These are phyloP conservation scores for Hyperoodon ampullatus DNA, from an alignment of 2,113 vertebrate genomes.

Conservation along the genomic window DNA sequence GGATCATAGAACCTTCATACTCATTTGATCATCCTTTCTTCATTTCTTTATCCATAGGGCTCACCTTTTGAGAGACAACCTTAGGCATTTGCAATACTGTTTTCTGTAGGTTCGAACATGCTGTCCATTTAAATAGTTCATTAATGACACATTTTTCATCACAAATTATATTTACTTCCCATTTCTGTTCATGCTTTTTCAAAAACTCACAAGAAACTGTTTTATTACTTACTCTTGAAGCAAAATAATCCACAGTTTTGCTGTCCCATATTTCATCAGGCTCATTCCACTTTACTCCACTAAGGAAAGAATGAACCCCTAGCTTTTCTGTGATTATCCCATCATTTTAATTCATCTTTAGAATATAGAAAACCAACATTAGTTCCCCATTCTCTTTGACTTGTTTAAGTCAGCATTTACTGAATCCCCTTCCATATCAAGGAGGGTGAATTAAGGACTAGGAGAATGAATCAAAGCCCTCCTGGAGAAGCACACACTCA, in stretches of 20 bases:
- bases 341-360: neutral
- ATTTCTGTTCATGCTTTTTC: constrained; percentile 78
- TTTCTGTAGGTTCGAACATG: neutral
- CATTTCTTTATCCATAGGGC: neutral
- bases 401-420: neutral
- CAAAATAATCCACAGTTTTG: constrained; percentile 80
- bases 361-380: constrained; percentile 6
- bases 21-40: neutral
- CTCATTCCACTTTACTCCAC: constrained; percentile 72
- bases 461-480: constrained; percentile 16
- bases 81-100: neutral
- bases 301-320: constrained; percentile 87
- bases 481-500: neutral
- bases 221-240: constrained; percentile 78
- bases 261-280: constrained; percentile 70
- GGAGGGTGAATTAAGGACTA: neutral
- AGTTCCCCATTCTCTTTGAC: neutral
- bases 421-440: neutral
- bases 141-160: constrained; percentile 74
- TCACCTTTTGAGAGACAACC: neutral
- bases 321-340: neutral
- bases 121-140: constrained; percentile 68
- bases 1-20: neutral
- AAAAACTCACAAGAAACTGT: constrained; percentile 89
- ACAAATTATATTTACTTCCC: constrained; percentile 87